Evolutionary conservation across 2,113 vertebrate genomes (phyloP).

Genomic region (Tauraco erythrolophus): DNA sequence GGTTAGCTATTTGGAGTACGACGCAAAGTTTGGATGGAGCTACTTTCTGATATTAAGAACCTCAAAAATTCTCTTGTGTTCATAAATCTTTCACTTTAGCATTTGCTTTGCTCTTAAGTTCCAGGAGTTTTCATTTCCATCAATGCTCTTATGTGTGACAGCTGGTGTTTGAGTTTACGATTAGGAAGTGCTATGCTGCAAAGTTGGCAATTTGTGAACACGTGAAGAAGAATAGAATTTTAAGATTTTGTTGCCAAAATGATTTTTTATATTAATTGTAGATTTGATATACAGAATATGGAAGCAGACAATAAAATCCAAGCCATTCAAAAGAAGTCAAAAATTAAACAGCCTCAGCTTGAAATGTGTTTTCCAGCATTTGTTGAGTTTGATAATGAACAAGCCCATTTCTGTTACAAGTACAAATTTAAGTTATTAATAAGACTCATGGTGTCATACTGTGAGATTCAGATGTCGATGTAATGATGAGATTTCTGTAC

Average conservation of each 20-base stretch:
- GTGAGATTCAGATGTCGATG: not conserved
- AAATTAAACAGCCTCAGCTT: not conserved
- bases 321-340: not conserved
- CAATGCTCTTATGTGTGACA: not conserved
- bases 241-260: not conserved
- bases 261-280: not conserved
- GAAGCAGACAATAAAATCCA: not conserved
- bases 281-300: not conserved
- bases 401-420: not conserved
- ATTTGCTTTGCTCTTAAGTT: conserved; percentile 47
- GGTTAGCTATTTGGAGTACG: not conserved
- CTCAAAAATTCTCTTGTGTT: not conserved
- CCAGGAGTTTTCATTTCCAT: conserved; percentile 9
- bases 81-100: not conserved
- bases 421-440: not conserved
- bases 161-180: not conserved
- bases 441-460: not conserved
- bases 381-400: not conserved
- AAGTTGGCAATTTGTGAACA: not conserved
- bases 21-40: not conserved
- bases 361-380: not conserved
- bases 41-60: not conserved
- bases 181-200: not conserved
- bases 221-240: not conserved
- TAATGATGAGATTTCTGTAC: not conserved